A percentile compares a stretch with the other conserved stretches of the same genome.
These are phyloP conservation scores for Proterorhinus semilunaris DNA, from an alignment of 2,113 vertebrate genomes.

Conservation along the genomic window DNA sequence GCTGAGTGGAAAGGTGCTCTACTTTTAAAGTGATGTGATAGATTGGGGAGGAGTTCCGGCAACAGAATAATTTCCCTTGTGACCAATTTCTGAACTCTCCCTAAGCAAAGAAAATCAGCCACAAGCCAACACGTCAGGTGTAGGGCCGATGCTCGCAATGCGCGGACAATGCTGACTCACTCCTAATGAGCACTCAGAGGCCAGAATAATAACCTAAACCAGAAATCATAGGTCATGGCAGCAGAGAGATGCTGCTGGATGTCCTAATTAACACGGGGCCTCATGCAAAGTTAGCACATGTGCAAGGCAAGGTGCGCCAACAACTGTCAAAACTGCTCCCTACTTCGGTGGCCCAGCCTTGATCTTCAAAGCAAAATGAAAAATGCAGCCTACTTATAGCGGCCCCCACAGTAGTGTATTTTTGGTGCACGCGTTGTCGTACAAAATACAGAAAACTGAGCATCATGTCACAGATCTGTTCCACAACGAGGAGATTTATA, in stretches of 20 bases:
- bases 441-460: not conserved
- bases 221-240: constrained; percentile 70
- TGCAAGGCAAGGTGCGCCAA: constrained; percentile 29
- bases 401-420: constrained; percentile 10
- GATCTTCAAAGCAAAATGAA: constrained; percentile 12
- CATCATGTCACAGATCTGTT: constrained; percentile 3
- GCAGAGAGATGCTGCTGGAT: constrained; percentile 62
- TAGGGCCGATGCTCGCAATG: constrained; percentile 45
- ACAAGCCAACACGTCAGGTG: constrained; percentile 63
- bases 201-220: constrained; percentile 73
- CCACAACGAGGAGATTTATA: constrained; percentile 11
- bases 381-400: constrained; percentile 2
- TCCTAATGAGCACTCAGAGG: constrained; percentile 76
- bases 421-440: not conserved
- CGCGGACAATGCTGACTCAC: constrained; percentile 65
- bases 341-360: constrained; percentile 24
- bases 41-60: constrained; percentile 73
- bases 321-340: constrained; percentile 47
- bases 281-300: constrained; percentile 48
- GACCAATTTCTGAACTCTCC: constrained; percentile 76
- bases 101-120: constrained; percentile 74
- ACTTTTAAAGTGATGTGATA: constrained; percentile 75
- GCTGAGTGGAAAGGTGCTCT: constrained; percentile 66
- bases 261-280: constrained; percentile 72
- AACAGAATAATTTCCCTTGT: constrained; percentile 77